Evolutionary conservation across 2,113 vertebrate genomes (phyloP).

Genomic region (Drymodes brunneopygia): DNA sequence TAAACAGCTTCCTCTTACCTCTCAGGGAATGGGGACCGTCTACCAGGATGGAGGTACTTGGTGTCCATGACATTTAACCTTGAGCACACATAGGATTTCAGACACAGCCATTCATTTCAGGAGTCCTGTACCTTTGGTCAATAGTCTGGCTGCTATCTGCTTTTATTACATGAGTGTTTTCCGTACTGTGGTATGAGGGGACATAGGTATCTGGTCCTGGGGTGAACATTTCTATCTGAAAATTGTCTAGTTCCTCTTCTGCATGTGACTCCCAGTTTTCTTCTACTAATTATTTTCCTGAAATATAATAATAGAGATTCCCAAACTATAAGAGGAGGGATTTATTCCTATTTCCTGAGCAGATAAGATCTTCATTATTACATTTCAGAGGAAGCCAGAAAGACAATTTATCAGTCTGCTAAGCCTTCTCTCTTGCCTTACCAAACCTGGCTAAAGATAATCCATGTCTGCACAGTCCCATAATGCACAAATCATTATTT

Average conservation of each 20-base stretch:
- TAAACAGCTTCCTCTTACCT: neutral
- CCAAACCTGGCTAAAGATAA: neutral
- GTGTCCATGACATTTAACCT: neutral
- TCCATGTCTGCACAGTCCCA: neutral
- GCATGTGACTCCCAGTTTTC: neutral
- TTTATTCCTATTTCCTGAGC: neutral
- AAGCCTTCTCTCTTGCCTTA: neutral
- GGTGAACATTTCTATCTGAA: neutral
- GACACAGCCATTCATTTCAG: neutral
- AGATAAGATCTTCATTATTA: neutral
- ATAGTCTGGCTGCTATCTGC: neutral
- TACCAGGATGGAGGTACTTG: neutral
- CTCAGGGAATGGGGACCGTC: too few relatives aligned
- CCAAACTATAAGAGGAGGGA: neutral
- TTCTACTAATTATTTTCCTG: neutral
- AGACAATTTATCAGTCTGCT: neutral
- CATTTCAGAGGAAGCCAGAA: neutral
- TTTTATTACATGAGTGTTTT: neutral
- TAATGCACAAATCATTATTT: neutral
- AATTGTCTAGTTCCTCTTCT: neutral
- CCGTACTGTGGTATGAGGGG: neutral
- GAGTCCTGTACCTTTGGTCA: neutral
- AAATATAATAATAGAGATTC: neutral
- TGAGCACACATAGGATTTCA: neutral
- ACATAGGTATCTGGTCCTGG: neutral